Evolutionary conservation across 2,113 vertebrate species (phyloP).

Genomic region (Strix uralensis): DNA sequence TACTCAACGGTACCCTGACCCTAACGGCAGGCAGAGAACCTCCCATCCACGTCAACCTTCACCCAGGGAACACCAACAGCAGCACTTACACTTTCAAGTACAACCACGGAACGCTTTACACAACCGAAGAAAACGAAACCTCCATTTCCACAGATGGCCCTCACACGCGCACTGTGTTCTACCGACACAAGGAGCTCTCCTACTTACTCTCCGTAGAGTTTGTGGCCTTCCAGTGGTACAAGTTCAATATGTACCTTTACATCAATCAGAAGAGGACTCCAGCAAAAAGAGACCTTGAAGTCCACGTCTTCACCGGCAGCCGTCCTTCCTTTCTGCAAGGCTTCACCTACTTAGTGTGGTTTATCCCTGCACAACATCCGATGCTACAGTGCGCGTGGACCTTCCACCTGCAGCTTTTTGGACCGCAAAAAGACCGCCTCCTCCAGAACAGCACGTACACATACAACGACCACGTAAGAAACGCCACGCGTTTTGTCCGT

Average conservation of each 20-base stretch:
- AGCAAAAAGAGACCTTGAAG: not conserved
- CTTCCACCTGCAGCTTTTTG: constrained; percentile 22
- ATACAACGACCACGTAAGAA: not conserved
- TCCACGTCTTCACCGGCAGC: constrained; percentile 26
- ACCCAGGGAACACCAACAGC: not conserved
- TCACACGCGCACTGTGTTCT: not conserved
- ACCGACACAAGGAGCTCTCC: constrained; percentile 29
- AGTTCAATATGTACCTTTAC: constrained; percentile 26
- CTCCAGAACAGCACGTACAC: not conserved
- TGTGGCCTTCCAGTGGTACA: not conserved
- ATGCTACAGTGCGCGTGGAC: constrained; percentile 11
- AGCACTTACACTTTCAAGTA: not conserved
- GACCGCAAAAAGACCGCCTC: not conserved
- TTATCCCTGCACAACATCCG: not conserved
- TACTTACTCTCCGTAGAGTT: constrained; percentile 48
- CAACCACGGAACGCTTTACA: not conserved
- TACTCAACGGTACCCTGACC: not conserved
- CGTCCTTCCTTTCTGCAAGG: not conserved
- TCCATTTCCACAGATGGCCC: not conserved
- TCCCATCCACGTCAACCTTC: not conserved
- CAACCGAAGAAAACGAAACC: not conserved
- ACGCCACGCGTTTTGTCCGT: not conserved
- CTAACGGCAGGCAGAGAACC: not conserved
- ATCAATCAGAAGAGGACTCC: constrained; percentile 8
- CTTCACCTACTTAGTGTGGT: constrained; percentile 36